A percentile compares a stretch with the other conserved stretches of the same genome.
Conservation (phyloP, 1,140 invertebrate species). For the Drosophila suzukii region DNA sequence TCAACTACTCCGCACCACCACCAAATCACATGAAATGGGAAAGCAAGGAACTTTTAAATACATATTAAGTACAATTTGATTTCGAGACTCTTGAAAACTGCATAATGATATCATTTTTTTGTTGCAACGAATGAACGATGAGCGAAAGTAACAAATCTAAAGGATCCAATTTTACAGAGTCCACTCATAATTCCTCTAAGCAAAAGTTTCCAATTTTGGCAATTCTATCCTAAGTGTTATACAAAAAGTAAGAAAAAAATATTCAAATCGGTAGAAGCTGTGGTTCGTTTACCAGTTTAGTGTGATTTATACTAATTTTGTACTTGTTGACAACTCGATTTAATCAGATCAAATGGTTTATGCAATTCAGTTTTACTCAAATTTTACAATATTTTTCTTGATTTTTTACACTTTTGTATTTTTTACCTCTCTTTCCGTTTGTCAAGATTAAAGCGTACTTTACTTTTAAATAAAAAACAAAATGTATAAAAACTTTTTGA, state of each 20-base stretch:
- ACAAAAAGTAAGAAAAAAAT: slow-evolving; percentile 4
- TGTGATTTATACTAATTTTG: slow-evolving; percentile 47
- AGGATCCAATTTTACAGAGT: slow-evolving; percentile 43
- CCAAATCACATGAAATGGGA: slow-evolving; percentile 27
- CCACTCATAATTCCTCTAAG: slow-evolving; percentile 33
- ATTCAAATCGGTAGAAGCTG: slow-evolving; percentile 30
- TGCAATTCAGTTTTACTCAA: slow-evolving; percentile 20
- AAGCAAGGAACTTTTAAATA: slow-evolving; percentile 28
- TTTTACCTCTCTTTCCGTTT: slow-evolving; percentile 52
- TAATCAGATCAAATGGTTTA: slow-evolving; percentile 8
- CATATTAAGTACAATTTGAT: slow-evolving; percentile 47
- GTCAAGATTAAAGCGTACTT: slow-evolving; percentile 62
- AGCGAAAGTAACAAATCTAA: slow-evolving; percentile 27
- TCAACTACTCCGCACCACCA: slow-evolving; percentile 59
- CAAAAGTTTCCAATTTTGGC: slow-evolving; percentile 32
- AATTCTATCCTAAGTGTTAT: slow-evolving; percentile 47
- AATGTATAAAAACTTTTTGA: slow-evolving; percentile 66
- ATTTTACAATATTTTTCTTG: slow-evolving; percentile 49
- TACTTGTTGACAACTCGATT: slow-evolving; percentile 43
- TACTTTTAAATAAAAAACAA: slow-evolving; percentile 69
- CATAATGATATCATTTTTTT: slow-evolving; percentile 33
- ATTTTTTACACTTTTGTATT: slow-evolving; percentile 32
- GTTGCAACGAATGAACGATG: slow-evolving; percentile 18
- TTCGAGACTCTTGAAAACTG: slow-evolving; percentile 26
- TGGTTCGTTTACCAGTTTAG: slow-evolving; percentile 38